Percentiles rank a stretch among this genome's conserved stretches.
phyloP scores from a whole-genome alignment of 2,888 invertebrate genomes.

The Campoletis raptor region DNA sequence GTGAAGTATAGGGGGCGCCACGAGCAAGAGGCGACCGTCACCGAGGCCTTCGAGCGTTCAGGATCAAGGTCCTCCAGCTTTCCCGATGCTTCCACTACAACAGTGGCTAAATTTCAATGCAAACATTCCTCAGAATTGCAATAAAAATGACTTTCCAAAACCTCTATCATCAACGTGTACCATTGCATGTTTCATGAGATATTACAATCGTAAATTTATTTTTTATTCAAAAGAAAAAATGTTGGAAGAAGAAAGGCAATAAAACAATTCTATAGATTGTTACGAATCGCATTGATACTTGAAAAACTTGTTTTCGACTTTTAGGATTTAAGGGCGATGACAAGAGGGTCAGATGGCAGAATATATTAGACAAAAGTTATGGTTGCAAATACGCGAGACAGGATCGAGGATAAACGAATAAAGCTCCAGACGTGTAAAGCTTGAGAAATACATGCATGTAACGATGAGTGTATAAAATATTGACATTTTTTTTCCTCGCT shows the following conservation, averaged over 20 bases:
- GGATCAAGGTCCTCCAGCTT: constrained; percentile 79
- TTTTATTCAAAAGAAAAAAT: no score
- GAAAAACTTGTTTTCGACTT: constrained; percentile 46
- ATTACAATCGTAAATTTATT: background rate
- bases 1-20: constrained; percentile 47
- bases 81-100: constrained; percentile 62
- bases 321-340: constrained; percentile 10
- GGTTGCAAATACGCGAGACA: constrained; percentile 55
- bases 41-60: constrained; percentile 74
- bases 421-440: constrained; percentile 37
- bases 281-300: constrained; percentile 28
- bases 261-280: constrained; percentile 43
- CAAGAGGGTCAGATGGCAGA: constrained; percentile 45
- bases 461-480: constrained; percentile 23
- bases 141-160: constrained; percentile 62
- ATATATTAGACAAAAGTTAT: constrained; percentile 58
- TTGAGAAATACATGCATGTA: background rate
- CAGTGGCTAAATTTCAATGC: constrained; percentile 16
- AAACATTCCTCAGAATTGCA: background rate
- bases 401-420: constrained; percentile 63
- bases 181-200: background rate
- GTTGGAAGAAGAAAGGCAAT: background rate
- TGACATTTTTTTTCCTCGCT: constrained; percentile 37
- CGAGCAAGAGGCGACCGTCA: constrained; percentile 58
- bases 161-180: background rate